Conservation (phyloP, 2,797 vertebrate species). For the Gymnothorax javanicus region DNA sequence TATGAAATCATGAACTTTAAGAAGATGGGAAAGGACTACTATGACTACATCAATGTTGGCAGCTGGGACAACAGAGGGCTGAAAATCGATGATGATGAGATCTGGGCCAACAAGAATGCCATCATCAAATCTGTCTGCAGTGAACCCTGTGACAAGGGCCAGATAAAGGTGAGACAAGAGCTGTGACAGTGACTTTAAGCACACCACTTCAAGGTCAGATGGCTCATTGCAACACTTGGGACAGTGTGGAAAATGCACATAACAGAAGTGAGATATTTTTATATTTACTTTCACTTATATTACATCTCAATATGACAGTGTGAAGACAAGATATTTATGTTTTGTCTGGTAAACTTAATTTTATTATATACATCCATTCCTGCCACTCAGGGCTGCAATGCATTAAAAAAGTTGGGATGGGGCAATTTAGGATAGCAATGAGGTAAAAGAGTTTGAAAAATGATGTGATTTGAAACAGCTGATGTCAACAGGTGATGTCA, state of each 20-base stretch:
- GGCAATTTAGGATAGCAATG: too few relatives aligned
- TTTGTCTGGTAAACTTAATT: too few relatives aligned
- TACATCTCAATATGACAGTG: too few relatives aligned
- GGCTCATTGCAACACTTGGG: neutral
- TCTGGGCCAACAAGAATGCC: conserved; percentile 87
- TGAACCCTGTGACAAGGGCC: conserved; percentile 93
- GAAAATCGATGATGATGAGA: conserved; percentile 93
- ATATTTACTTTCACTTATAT: too few relatives aligned
- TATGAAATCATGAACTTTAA: conserved; percentile 99
- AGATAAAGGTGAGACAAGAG: conserved; percentile 86
- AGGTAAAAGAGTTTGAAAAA: too few relatives aligned
- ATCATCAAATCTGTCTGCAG: conserved; percentile 96
- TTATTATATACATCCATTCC: too few relatives aligned
- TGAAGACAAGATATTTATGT: too few relatives aligned
- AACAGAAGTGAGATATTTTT: neutral
- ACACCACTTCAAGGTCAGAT: neutral
- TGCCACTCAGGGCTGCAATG: too few relatives aligned
- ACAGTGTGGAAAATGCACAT: neutral
- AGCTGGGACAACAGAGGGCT: conserved; percentile 96
- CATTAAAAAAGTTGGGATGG: too few relatives aligned
- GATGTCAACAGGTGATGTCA: too few relatives aligned
- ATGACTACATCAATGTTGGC: conserved; percentile 93
- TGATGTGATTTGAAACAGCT: too few relatives aligned
- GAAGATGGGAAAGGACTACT: conserved; percentile 97
- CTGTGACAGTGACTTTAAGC: neutral